Evolutionary conservation across 1,140 invertebrate species (phyloP), one percentile per base, ranked within the genome.

Genomic region (Yoshiicerus persimilis): DNA sequence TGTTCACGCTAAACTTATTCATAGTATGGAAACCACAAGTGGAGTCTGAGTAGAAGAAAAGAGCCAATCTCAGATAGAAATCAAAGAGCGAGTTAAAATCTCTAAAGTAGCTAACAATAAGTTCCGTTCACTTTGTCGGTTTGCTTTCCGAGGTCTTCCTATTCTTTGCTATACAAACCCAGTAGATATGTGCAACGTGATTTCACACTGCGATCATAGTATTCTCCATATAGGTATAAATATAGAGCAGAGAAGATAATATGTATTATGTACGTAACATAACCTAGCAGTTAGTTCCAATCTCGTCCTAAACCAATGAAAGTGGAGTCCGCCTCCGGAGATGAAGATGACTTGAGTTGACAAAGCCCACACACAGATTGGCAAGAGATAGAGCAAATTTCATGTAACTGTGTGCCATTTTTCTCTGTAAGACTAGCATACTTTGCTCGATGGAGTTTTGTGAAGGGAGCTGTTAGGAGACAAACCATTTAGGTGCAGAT

Each of bases 281-380:
- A 56, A 56, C 47, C 13, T 16, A 36, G 34, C 34, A 80, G 75
- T 80, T 80, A 80, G 75, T 38, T 80, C 75, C 75, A 80, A 80
- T 80, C 75, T 80, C 34, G 11, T 80, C 75, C 30, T 23, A 80
- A 23, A 32, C 75, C 34, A 80, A 36, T 36, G 32, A 80, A 80
- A 80, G 32, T 36, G 4, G 66, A 34, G 75, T 80, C 75, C 75
- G 75, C 75, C 30, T 80, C 75, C 75, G 75, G 75, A 80, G 75
- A 80, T 87, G 86, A 56, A 80, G 39, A 83, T 87, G 75, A 87
- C 70, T 87, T 83, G 86, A 87, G 70, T 87, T 83, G 70, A 87
- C 70, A 41, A 87, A 83, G 77, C 39, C 39, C 86, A 56, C 75
- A 75, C 70, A 87, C 39, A 87, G 41, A 87, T 87, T 80, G 86